Percentiles rank a stretch among this genome's conserved stretches.
Conservation (phyloP, 2,113 vertebrate genomes). For the Aptenodytes forsteri region DNA sequence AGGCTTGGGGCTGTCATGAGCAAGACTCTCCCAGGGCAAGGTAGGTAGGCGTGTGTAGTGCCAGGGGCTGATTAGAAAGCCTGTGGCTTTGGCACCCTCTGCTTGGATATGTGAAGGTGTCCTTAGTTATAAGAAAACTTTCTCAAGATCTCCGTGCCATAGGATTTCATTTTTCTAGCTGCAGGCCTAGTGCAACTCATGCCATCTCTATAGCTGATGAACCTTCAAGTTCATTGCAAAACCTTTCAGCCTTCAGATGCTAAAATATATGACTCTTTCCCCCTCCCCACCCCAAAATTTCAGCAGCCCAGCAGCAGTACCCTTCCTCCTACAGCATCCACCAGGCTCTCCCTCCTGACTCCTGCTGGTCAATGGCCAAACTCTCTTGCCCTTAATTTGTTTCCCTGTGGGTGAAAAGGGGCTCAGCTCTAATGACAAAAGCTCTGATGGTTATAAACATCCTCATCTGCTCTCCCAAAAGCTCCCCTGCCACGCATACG, state of each 20-base stretch:
- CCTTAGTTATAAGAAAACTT: not conserved
- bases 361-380: not conserved
- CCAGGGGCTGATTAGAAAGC: not conserved
- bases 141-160: not conserved
- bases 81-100: not conserved
- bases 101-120: not conserved
- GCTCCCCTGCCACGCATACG: fast-evolving
- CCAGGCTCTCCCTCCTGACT: not conserved
- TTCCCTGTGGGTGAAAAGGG: not conserved
- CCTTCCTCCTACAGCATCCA: not conserved
- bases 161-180: not conserved
- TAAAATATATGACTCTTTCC: not conserved
- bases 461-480: not conserved
- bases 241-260: not conserved
- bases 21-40: not conserved
- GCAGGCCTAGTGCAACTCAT: not conserved
- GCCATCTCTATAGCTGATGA: not conserved
- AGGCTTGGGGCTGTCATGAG: not conserved
- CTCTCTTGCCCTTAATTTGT: not conserved
- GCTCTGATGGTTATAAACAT: not conserved
- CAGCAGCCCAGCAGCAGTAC: not conserved
- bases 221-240: not conserved
- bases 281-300: not conserved
- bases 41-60: not conserved
- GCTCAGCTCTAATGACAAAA: not conserved